Base-by-base conservation (phyloP, 2,888 invertebrate genomes). In the Prenolepis imparis region DNA sequence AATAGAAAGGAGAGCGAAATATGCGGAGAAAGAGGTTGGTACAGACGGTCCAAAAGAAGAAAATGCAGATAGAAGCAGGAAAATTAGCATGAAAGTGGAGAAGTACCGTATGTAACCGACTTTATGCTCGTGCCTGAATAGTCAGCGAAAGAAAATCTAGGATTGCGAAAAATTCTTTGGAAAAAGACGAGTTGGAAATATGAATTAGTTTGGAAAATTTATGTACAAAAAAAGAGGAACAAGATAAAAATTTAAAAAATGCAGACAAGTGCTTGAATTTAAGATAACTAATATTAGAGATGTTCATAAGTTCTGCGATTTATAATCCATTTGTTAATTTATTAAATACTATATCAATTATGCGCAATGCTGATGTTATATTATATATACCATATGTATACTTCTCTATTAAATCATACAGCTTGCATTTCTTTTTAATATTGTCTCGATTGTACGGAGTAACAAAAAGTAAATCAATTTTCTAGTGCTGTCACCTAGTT, bases 61-160 rank as follows among this genome's bases (percentile, higher is more conserved):
- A 77, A 72, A 61, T 52, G 75, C 55, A 63, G 63, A 75, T 72
- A 66, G 82, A 48, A 61, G 75, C 18, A 70, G 70, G 61, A 66
- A 73, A 82, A 89, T 92, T 91, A 90, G 87, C 90, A 91, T 91
- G 89, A 89, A 90, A 91, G 88, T 89, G 86, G 88, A 84, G 86
- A 86, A 85, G 88, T 86, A 77, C 63, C 55, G 57, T 66, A 74
- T 66, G 81, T 63, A 81, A 78, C 78, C 77, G 63, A 61, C 74
- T 73, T 70, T 84, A 66, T 84, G 66, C 28, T 84, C 48, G 36
- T 64, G 63, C 73, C 57, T 28, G 75, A 68, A 75, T 28, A 74
- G 77, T 63, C 44, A 24, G 39, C 44, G 61, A 57, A 63, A 82
- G 66, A 48, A 59, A 59, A 67, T 24, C 59, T 55, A 57, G 67